Conservation (phyloP, 2,113 vertebrate genomes). For the Lipophrys pholis region DNA sequence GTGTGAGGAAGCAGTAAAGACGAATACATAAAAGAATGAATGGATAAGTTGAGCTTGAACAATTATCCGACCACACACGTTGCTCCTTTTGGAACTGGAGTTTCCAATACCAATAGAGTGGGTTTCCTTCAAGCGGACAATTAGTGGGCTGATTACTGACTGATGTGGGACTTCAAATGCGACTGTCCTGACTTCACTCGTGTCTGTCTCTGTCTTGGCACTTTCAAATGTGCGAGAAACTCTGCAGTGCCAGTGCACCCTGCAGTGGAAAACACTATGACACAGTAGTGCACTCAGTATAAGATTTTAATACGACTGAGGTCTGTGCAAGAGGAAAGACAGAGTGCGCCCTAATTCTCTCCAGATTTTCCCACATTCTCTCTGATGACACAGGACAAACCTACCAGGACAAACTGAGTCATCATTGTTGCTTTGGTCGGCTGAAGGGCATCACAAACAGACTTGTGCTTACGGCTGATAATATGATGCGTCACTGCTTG, state of each 20-base stretch:
- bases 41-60: not conserved
- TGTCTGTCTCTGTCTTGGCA: not conserved
- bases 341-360: not conserved
- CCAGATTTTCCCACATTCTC: not conserved
- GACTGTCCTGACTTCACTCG: not conserved
- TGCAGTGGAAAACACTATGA: not conserved
- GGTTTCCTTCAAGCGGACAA: constrained; percentile 7
- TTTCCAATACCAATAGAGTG: constrained; percentile 11
- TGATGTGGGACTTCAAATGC: not conserved
- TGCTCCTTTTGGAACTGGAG: not conserved
- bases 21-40: too few relatives aligned
- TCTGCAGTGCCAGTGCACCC: not conserved
- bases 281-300: too few relatives aligned
- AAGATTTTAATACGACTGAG: too few relatives aligned
- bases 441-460: not conserved
- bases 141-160: not conserved
- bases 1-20: too few relatives aligned
- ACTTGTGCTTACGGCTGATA: constrained; percentile 11
- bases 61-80: constrained; percentile 1
- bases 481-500: constrained; percentile 18
- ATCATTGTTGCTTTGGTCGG: constrained; percentile 7
- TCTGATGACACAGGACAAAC: not conserved
- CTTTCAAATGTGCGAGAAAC: not conserved
- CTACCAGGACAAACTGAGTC: not conserved
- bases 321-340: not conserved